phyloP scores from a whole-genome alignment of 2,113 vertebrate species.

The Alectura lathami region DNA sequence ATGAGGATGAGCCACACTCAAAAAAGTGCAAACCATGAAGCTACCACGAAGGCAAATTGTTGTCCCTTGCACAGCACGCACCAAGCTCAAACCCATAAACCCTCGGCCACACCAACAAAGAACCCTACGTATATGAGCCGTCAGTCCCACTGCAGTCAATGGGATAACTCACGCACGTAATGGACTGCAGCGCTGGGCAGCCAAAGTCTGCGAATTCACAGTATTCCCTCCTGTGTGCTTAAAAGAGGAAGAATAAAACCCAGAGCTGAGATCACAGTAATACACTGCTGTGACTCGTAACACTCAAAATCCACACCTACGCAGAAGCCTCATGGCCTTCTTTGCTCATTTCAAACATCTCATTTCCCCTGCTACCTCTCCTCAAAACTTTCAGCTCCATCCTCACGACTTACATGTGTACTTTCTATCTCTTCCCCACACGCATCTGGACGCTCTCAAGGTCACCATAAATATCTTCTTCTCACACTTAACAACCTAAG shows the following conservation, averaged over 20 bases:
- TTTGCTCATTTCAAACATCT: neutral
- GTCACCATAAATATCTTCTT: neutral
- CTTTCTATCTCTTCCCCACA: neutral
- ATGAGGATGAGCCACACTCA: neutral
- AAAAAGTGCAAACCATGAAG: constrained; percentile 18
- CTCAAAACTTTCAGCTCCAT: neutral
- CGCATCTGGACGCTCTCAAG: neutral
- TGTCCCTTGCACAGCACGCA: constrained; percentile 31
- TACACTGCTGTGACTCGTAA: neutral
- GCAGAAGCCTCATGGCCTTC: neutral
- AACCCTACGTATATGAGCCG: neutral
- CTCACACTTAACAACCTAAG: neutral
- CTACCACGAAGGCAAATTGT: constrained; percentile 30
- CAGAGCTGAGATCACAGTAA: constrained; percentile 12
- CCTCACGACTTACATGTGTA: neutral
- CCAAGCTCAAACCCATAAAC: neutral
- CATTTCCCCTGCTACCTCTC: neutral
- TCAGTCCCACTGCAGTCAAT: neutral
- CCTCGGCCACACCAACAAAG: neutral
- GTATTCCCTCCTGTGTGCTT: neutral
- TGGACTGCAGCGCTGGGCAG: neutral
- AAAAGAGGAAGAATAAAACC: constrained; percentile 20
- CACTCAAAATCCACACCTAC: neutral
- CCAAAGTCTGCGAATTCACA: neutral
- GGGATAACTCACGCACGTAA: neutral